phyloP scores from a whole-genome alignment of 1,140 invertebrate genomes.

The Coenobita brevimanus region DNA sequence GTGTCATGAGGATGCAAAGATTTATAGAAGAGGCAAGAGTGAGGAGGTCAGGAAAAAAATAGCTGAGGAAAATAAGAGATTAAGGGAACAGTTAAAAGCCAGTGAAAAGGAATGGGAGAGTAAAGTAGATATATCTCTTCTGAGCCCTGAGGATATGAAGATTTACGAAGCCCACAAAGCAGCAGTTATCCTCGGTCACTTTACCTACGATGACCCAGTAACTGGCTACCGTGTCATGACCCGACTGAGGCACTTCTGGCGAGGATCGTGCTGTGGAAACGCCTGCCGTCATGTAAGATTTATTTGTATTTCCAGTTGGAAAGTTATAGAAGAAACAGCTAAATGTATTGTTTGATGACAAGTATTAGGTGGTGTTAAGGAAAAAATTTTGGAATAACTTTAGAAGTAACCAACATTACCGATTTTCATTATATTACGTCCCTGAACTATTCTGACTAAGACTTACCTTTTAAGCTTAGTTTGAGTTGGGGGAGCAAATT shows the following conservation, averaged over 20 bases:
- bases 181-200: constrained; percentile 70
- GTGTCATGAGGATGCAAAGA: too few species aligned
- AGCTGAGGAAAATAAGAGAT: constrained; percentile 13
- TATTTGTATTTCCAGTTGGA: too few species aligned
- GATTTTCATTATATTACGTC: too few species aligned
- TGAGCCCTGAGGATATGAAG: constrained; percentile 65
- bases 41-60: constrained; percentile 26
- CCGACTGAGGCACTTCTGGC: constrained; percentile 70
- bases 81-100: constrained; percentile 68
- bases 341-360: too few species aligned
- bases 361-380: too few species aligned
- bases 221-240: constrained; percentile 70
- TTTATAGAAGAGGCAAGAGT: too few species aligned
- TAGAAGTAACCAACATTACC: too few species aligned
- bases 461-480: too few species aligned
- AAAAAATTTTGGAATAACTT: too few species aligned
- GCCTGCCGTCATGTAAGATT: constrained; percentile 71
- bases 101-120: constrained; percentile 61
- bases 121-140: constrained; percentile 48
- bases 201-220: constrained; percentile 71
- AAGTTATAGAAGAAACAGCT: too few species aligned
- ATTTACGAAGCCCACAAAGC: constrained; percentile 69
- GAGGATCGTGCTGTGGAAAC: constrained; percentile 71
- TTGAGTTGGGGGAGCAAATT: too few species aligned
- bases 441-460: too few species aligned